Conservation (phyloP, 2,797 vertebrate genomes). For the Hoplostethus atlanticus region DNA sequence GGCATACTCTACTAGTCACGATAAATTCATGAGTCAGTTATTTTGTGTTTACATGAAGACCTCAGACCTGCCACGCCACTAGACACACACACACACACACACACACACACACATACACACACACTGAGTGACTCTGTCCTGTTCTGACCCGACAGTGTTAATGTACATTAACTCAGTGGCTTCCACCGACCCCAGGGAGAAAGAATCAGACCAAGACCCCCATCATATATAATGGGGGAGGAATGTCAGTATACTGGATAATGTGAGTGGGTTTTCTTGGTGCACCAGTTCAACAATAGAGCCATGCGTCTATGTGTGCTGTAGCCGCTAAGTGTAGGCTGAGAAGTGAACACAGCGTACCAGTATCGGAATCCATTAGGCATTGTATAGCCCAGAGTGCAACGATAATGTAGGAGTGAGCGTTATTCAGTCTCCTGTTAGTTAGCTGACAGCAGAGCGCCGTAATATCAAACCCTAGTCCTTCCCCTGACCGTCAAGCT, state of each 20-base stretch:
- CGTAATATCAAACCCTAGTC: slow-evolving; percentile 3
- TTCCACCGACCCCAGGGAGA: neutral
- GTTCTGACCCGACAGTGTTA: neutral
- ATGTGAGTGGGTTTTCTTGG: slow-evolving; percentile 29
- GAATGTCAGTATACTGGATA: too few relatives aligned
- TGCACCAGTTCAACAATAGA: neutral
- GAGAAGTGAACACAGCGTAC: neutral
- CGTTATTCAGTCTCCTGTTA: slow-evolving; percentile 9
- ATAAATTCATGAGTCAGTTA: slow-evolving; percentile 13
- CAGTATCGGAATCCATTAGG: slow-evolving; percentile 12
- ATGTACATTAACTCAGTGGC: slow-evolving; percentile 12
- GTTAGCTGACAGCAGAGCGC: neutral
- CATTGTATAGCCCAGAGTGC: slow-evolving; percentile 15
- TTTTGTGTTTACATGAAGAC: slow-evolving; percentile 9
- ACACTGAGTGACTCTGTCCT: neutral
- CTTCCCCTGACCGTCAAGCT: slow-evolving; percentile 2
- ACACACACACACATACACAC: neutral
- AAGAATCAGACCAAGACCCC: neutral
- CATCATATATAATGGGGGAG: slow-evolving; percentile 6
- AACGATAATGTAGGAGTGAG: slow-evolving; percentile 22
- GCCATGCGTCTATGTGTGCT: slow-evolving; percentile 1
- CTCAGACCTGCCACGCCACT: slow-evolving; percentile 5
- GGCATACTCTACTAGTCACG: slow-evolving; percentile 7
- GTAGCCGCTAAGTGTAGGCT: slow-evolving; percentile 23
- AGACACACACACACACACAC: neutral